Base-by-base conservation (phyloP, 2,888 invertebrate species). In the Rambutsinella grinnellia region DNA sequence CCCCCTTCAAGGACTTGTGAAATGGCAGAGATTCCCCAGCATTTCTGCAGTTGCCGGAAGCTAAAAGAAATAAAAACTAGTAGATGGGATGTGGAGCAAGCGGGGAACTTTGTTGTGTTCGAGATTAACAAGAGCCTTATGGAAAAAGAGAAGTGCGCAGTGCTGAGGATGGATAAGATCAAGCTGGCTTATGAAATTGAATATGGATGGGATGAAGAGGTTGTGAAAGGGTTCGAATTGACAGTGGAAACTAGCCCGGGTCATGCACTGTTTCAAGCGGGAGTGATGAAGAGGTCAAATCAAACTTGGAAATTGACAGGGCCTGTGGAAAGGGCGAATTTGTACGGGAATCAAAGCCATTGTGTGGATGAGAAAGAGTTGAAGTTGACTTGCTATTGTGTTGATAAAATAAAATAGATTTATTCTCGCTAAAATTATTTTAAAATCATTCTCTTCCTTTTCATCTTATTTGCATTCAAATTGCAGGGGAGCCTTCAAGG, bases 31-130 rank as follows among this genome's bases (percentile, higher is more conserved):
- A 94, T 97, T 74, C 90, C 92, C 0, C 91, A 92, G 26, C 94
- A 95, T 85, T 97, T 93, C 93, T 97, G 97, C 86, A 93, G 94
- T 23, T 97, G 97, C 82, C 93, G 94, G 85, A 90, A 90, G 72
- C 91, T 90, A 65, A 87, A 87, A 61, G 89, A 90, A 80, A 85
- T 94, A 19, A 85, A 89, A 0, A 87, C 27, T 36, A 88, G 89
- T 28, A 89, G 91, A 80, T 83, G 86, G 0, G 85, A 87, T 8
- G 92, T 93, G 0, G 85, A 87, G 5, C 87, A 90, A 49, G 91
- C 91, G 0, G 91, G 92, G 0, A 85, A 87, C 0, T 90, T 89
- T 80, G 87, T 94, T 26, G 89, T 95, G 0, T 85, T 87, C 5
- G 87, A 90, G 78, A 88, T 96, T 47, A 95, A 95, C 85, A 80